These are phyloP conservation scores for Drosophila funebris DNA, from an alignment of 1,140 invertebrate species.

Conservation along the genomic window DNA sequence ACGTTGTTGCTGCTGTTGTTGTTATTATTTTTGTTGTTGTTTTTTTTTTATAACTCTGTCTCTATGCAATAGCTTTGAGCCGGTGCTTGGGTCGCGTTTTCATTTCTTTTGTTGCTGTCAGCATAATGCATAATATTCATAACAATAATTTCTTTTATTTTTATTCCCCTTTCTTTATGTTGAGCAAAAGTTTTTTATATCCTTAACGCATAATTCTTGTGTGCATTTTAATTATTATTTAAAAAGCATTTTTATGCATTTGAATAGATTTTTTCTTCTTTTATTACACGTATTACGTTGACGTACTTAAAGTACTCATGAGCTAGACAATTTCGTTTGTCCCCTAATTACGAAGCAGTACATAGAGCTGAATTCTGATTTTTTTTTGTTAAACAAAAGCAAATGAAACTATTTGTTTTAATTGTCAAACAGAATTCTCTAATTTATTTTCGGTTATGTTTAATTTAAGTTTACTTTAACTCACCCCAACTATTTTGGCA, in stretches of 20 bases:
- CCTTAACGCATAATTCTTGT: slow-evolving; percentile 45
- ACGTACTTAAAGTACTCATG: not conserved
- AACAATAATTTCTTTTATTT: slow-evolving; percentile 75
- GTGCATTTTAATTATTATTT: slow-evolving; percentile 74
- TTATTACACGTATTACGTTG: not conserved
- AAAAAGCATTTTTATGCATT: slow-evolving; percentile 55
- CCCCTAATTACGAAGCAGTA: not conserved
- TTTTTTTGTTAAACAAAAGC: no score
- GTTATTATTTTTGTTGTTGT: slow-evolving; percentile 23
- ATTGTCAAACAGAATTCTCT: not conserved
- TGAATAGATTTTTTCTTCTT: slow-evolving; percentile 6
- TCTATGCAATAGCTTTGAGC: slow-evolving; percentile 46
- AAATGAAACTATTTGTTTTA: slow-evolving; percentile 15
- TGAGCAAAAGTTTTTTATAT: slow-evolving; percentile 31
- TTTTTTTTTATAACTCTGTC: slow-evolving; percentile 37
- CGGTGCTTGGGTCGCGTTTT: slow-evolving; percentile 41
- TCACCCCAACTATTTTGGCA: slow-evolving; percentile 4
- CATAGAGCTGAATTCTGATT: not conserved
- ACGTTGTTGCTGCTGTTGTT: slow-evolving; percentile 26
- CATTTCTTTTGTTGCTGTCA: slow-evolving; percentile 57
- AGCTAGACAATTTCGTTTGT: not conserved
- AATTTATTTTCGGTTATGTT: not conserved
- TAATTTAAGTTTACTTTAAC: not conserved
- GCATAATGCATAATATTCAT: slow-evolving; percentile 69
- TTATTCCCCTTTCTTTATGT: slow-evolving; percentile 56